Base-by-base conservation (phyloP, 2,888 invertebrate genomes). In the Ochropacha duplaris region DNA sequence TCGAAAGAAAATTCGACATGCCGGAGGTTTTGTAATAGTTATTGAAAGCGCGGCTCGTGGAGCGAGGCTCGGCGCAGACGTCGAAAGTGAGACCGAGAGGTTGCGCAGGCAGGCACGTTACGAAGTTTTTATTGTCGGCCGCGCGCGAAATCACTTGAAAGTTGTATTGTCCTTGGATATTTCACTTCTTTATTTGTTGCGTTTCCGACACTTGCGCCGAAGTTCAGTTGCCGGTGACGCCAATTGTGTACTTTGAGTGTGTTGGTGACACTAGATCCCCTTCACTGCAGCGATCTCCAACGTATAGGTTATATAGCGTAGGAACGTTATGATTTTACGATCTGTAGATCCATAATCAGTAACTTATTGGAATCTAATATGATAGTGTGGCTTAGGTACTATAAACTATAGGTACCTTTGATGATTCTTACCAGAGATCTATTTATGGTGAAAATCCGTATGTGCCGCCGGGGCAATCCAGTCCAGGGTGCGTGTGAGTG, bases 101-200 rank as follows among this genome's bases (percentile, higher is more conserved):
- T 92, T 91, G 92, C 92, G 90, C 90, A 90, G 88, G 90, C 90
- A 90, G 88, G 79, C 88, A 84, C 81, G 83, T 90, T 89, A 89
- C 91, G 88, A 88, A 91, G 91, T 92, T 92, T 90, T 92, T 91
- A 90, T 88, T 88, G 90, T 90, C 88, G 89, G 88, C 87, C 80
- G 89, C 88, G 89, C 90, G 90, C 90, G 92, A 92, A 92, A 92
- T 92, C 91, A 89, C 88, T 92, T 88, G 92, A 92, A 92, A 92
- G 92, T 92, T 88, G 88, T 87, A 87, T 87, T 91, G 92, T 92
- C 91, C 92, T 92, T 92, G 92, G 89, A 84, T 91, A 89, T 90
- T 92, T 92, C 89, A 91, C 88, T 91, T 90, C 86, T 90, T 90
- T 91, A 90, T 90, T 90, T 86, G 83, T 82, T 82, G 83, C 85